A percentile compares a stretch with the other conserved stretches of the same genome.
Evolutionary conservation across 2,113 vertebrate species (phyloP).

Genomic region (Astur gentilis): DNA sequence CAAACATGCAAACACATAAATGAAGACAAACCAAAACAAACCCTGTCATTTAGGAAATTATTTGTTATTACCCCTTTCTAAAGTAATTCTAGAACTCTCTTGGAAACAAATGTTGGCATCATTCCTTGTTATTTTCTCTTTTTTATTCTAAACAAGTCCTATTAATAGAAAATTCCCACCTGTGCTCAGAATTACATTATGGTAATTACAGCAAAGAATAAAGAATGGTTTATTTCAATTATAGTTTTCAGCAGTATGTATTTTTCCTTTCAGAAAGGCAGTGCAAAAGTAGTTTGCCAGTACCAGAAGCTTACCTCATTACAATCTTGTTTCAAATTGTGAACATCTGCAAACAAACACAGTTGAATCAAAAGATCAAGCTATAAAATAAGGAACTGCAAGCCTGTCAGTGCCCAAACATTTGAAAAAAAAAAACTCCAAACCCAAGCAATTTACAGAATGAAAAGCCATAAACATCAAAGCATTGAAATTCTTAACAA

Average conservation of each 20-base stretch:
- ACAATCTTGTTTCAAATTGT: not conserved
- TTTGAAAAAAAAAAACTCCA: not conserved
- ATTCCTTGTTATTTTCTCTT: not conserved
- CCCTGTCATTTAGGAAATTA: not conserved
- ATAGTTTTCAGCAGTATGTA: not conserved
- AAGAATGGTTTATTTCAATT: conserved; percentile 19
- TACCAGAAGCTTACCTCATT: not conserved
- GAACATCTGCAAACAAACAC: conserved; percentile 6
- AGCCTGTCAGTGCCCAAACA: not conserved
- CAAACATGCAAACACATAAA: not conserved
- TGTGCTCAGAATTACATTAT: conserved; percentile 24
- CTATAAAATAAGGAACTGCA: not conserved
- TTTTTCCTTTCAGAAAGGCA: conserved; percentile 18
- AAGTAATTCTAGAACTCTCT: not conserved
- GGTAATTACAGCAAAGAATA: conserved; percentile 14
- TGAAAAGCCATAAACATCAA: not conserved
- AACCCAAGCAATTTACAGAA: not conserved
- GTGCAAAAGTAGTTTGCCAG: not conserved
- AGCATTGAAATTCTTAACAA: not conserved
- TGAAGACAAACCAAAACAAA: not conserved
- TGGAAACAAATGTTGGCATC: not conserved
- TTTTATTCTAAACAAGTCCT: conserved; percentile 14
- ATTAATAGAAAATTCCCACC: conserved; percentile 7
- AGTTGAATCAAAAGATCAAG: not conserved
- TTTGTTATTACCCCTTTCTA: not conserved